A percentile compares a stretch with the other conserved stretches of the same genome.
Conservation (phyloP, 2,113 vertebrate species). For the Phycodurus eques region DNA sequence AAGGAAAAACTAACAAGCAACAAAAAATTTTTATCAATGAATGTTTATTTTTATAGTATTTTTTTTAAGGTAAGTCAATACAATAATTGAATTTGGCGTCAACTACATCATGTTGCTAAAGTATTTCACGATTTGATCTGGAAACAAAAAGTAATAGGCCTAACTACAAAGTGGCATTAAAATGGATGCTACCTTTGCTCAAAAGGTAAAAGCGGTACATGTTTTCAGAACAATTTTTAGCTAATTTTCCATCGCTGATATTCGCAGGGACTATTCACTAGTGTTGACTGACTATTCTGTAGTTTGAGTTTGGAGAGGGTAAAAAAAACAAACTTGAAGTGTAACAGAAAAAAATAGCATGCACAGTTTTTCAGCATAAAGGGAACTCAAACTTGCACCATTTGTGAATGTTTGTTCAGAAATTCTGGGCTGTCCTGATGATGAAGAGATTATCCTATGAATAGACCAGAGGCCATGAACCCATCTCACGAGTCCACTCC, state of each 20-base stretch:
- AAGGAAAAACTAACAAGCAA: too few species aligned
- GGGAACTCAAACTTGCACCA: neutral
- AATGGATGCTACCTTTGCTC: neutral
- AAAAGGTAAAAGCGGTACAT: neutral
- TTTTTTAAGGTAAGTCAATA: too few species aligned
- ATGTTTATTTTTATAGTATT: too few species aligned
- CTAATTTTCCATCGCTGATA: neutral
- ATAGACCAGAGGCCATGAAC: constrained; percentile 33
- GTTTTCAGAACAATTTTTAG: neutral
- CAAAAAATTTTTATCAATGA: too few species aligned
- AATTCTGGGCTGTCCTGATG: constrained; percentile 30
- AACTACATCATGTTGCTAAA: too few species aligned
- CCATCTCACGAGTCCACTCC: constrained; percentile 37
- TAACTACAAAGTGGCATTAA: too few species aligned
- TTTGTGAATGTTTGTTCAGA: constrained; percentile 13
- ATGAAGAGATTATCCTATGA: constrained; percentile 44
- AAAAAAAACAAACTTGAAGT: too few species aligned
- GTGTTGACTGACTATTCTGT: neutral
- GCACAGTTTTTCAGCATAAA: constrained; percentile 2
- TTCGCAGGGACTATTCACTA: neutral
- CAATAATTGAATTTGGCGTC: too few species aligned
- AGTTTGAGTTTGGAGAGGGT: too few species aligned
- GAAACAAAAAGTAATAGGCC: too few species aligned
- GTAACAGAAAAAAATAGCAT: neutral
- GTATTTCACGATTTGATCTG: too few species aligned